Percentiles rank a stretch among this genome's conserved stretches.
These are phyloP conservation scores for Nomada ferruginata DNA, from an alignment of 2,888 invertebrate genomes.

Conservation along the genomic window DNA sequence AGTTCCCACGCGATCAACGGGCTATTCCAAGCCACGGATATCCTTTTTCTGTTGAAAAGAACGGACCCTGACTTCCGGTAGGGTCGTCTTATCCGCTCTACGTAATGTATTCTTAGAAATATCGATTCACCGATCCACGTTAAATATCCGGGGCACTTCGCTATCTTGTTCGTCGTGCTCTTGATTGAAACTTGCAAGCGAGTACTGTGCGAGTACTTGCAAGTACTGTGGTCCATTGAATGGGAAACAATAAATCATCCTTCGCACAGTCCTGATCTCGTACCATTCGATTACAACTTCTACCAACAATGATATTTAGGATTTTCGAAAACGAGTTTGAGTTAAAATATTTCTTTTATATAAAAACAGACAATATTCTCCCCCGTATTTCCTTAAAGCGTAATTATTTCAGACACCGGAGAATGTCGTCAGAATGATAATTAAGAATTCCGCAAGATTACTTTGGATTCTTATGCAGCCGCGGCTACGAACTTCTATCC, in stretches of 20 bases:
- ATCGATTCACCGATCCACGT: too few species aligned
- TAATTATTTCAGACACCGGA: not conserved
- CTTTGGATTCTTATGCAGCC: conserved; percentile 4
- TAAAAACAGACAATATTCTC: not conserved
- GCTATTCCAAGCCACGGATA: conserved; percentile 45
- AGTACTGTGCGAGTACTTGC: too few species aligned
- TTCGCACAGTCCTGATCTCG: too few species aligned
- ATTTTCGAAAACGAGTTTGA: too few species aligned
- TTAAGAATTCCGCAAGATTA: conserved; percentile 18
- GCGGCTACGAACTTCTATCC: conserved; percentile 2
- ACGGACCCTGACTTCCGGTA: conserved; percentile 36
- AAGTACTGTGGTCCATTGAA: too few species aligned
- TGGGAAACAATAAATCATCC: too few species aligned
- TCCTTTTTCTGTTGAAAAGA: conserved; percentile 36
- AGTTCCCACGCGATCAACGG: conserved; percentile 69
- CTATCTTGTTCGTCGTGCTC: not conserved
- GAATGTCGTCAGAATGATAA: not conserved
- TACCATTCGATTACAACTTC: too few species aligned
- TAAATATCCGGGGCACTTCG: too few species aligned
- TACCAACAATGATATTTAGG: too few species aligned
- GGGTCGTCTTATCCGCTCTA: not conserved
- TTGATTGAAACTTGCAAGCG: not conserved
- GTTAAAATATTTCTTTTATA: too few species aligned
- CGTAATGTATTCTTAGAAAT: too few species aligned
- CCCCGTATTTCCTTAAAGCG: not conserved